Percentiles rank a stretch among this genome's conserved stretches.
Conservation (phyloP, 2,888 invertebrate genomes). For the Cheilosia vulpina region DNA sequence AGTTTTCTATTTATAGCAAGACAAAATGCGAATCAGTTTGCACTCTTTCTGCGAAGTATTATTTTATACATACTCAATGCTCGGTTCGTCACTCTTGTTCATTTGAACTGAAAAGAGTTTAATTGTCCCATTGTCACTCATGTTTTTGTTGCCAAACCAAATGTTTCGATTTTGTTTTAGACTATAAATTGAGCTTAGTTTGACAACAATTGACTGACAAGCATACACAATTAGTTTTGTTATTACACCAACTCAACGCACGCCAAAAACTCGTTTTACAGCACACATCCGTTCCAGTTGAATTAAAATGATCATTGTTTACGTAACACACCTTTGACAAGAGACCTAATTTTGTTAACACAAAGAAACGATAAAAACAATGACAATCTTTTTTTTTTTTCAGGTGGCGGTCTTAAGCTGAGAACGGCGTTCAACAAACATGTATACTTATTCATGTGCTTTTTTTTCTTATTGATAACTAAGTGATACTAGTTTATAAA, state of each 20-base stretch:
- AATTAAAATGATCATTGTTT: not conserved
- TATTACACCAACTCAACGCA: not conserved
- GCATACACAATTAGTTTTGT: not conserved
- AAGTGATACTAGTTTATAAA: slow-evolving; percentile 70
- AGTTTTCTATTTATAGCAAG: slow-evolving; percentile 29
- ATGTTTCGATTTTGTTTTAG: too few relatives aligned
- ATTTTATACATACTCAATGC: too few relatives aligned
- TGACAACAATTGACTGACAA: not conserved
- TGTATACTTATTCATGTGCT: slow-evolving; percentile 6
- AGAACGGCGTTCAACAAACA: slow-evolving; percentile 12
- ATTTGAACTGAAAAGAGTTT: too few relatives aligned
- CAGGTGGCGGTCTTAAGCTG: slow-evolving; percentile 78
- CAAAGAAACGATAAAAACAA: slow-evolving; percentile 3
- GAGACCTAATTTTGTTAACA: not conserved
- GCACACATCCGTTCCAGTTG: not conserved
- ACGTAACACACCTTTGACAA: not conserved
- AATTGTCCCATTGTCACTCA: too few relatives aligned
- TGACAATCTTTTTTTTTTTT: slow-evolving; percentile 59
- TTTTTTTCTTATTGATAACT: slow-evolving; percentile 51
- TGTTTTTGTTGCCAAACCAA: too few relatives aligned
- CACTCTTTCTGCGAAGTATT: too few relatives aligned
- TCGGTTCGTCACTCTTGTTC: too few relatives aligned
- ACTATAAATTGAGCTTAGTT: not conserved
- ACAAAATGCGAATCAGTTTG: too few relatives aligned
- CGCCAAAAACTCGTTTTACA: not conserved